A percentile compares a stretch with the other conserved stretches of the same genome.
These are phyloP conservation scores for Actinia tenebrosa DNA, from an alignment of 64 coral and sea anemone genomes.

Conservation along the genomic window DNA sequence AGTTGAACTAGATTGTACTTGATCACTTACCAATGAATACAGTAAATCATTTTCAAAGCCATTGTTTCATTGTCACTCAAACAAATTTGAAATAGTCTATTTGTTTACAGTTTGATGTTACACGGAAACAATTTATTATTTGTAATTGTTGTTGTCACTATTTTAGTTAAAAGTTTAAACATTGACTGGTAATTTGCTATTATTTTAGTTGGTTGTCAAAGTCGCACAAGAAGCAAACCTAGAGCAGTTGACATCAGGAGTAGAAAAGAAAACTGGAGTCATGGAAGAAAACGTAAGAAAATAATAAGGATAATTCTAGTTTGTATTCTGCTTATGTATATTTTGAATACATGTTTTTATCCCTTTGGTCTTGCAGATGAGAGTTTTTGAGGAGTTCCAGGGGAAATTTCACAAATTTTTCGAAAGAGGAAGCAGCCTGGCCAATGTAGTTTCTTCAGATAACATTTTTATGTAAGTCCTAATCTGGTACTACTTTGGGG, in stretches of 20 bases:
- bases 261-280: constrained; percentile 74
- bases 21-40: too few species aligned
- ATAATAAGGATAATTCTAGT: not conserved
- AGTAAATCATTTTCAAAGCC: too few species aligned
- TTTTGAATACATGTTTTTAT: not conserved
- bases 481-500: not conserved
- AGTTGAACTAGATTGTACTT: too few species aligned
- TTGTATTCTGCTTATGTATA: not conserved
- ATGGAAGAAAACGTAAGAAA: constrained; percentile 52
- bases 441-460: constrained; percentile 51
- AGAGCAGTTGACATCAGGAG: constrained; percentile 71
- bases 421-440: constrained; percentile 55
- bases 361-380: constrained; percentile 49
- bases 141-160: too few species aligned
- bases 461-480: constrained; percentile 75
- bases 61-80: too few species aligned
- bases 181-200: not conserved
- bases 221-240: constrained; percentile 54
- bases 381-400: constrained; percentile 65
- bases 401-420: constrained; percentile 77
- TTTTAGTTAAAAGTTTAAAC: too few species aligned
- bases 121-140: too few species aligned
- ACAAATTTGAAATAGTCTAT: too few species aligned
- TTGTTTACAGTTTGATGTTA: too few species aligned
- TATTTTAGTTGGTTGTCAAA: constrained; percentile 57